These are phyloP conservation scores for Euproctis similis DNA, from an alignment of 2,888 invertebrate genomes.

Conservation along the genomic window DNA sequence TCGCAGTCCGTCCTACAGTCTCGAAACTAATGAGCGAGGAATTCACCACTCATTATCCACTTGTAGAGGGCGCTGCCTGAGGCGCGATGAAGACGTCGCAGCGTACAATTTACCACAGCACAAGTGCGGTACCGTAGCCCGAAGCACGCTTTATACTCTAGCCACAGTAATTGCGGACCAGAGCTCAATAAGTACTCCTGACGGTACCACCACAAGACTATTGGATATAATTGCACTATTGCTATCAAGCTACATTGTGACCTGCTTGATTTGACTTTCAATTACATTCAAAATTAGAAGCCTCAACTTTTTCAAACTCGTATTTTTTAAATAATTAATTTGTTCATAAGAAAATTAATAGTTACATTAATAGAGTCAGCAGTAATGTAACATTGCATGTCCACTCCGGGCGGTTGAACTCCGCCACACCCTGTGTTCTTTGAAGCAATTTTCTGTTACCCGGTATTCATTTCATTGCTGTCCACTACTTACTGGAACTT, in stretches of 20 bases:
- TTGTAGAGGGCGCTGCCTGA: conserved; percentile 46
- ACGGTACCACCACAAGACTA: conserved; percentile 53
- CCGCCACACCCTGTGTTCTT: conserved; percentile 30
- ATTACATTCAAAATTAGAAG: conserved; percentile 54
- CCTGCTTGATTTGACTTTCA: conserved; percentile 49
- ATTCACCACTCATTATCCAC: conserved; percentile 73
- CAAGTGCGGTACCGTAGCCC: conserved; percentile 42
- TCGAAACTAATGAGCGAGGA: conserved; percentile 69
- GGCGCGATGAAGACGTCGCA: conserved; percentile 68
- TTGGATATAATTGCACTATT: conserved; percentile 69
- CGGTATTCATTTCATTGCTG: conserved; percentile 21
- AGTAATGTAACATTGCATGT: conserved; percentile 41
- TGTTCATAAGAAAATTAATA: conserved; percentile 56
- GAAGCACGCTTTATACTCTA: conserved; percentile 61
- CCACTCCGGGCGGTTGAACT: conserved; percentile 30
- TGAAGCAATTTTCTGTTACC: conserved; percentile 31
- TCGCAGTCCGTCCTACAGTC: conserved; percentile 59
- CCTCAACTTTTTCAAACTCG: conserved; percentile 43
- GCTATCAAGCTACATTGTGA: conserved; percentile 45
- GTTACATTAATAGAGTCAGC: conserved; percentile 36
- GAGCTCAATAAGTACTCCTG: conserved; percentile 44
- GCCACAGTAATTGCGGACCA: conserved; percentile 62
- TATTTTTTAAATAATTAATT: conserved; percentile 59
- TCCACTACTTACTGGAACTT: conserved; percentile 18
- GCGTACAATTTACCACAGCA: conserved; percentile 33